These are phyloP conservation scores for Albula goreensis DNA, from an alignment of 2,113 vertebrate genomes.

Conservation along the genomic window DNA sequence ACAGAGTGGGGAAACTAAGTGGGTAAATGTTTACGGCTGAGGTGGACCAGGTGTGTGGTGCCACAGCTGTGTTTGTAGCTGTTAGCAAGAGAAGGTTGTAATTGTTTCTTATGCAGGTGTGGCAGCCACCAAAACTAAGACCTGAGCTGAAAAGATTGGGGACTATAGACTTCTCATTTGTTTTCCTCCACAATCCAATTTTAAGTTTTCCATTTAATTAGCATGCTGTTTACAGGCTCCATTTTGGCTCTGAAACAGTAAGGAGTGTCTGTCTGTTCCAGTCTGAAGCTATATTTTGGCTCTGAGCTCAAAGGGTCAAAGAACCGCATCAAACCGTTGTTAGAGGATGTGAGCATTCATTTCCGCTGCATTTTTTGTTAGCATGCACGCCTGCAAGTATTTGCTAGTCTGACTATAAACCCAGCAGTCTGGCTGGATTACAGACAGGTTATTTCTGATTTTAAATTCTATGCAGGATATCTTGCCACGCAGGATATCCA, in stretches of 20 bases:
- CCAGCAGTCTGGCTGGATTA: not conserved
- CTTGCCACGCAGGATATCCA: not conserved
- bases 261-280: not conserved
- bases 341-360: not conserved
- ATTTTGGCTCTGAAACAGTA: not conserved
- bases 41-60: not conserved
- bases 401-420: not conserved
- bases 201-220: slow-evolving; percentile 6
- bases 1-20: not conserved
- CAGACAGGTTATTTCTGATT: not conserved
- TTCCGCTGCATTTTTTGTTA: not conserved
- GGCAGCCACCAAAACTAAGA: not conserved
- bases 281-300: not conserved
- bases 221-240: not conserved
- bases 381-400: not conserved
- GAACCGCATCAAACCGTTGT: not conserved
- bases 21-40: not conserved
- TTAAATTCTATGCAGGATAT: not conserved
- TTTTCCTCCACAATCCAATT: not conserved
- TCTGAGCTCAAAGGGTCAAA: not conserved
- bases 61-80: not conserved
- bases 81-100: not conserved
- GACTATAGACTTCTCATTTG: not conserved
- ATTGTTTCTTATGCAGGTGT: not conserved
- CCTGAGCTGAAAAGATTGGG: not conserved